Evolutionary conservation across 2,888 invertebrate species (phyloP).

Genomic region (Hecatera dysodea): DNA sequence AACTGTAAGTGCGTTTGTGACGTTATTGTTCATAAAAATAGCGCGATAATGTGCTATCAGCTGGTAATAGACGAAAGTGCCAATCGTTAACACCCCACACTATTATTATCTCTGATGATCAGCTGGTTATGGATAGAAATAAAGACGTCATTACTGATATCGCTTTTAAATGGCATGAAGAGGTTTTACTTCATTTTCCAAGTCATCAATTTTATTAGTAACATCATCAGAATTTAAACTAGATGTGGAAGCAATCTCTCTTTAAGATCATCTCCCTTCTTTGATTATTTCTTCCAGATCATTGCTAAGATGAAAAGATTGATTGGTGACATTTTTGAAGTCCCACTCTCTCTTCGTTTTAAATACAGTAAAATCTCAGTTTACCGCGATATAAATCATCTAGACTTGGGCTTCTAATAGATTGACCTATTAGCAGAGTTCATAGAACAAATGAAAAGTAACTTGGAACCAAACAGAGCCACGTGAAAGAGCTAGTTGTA

Average conservation of each 20-base stretch:
- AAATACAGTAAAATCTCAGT: not conserved
- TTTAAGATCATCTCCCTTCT: not conserved
- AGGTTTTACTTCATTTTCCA: not conserved
- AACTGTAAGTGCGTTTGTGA: constrained; percentile 30
- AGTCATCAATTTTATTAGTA: not conserved
- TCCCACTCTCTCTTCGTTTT: too few species aligned
- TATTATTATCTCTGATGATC: constrained; percentile 27
- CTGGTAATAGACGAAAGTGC: constrained; percentile 32
- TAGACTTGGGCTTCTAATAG: not conserved
- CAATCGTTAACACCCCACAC: constrained; percentile 17
- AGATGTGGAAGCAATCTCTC: not conserved
- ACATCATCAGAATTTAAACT: not conserved
- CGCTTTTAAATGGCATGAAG: not conserved
- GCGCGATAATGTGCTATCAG: constrained; percentile 37
- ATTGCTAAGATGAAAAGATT: not conserved
- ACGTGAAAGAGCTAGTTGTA: constrained; percentile 29
- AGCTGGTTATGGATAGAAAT: constrained; percentile 36
- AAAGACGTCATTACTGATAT: not conserved
- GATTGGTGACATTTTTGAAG: not conserved
- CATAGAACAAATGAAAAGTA: constrained; percentile 13
- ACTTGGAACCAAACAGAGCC: not conserved
- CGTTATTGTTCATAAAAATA: constrained; percentile 42
- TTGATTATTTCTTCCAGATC: not conserved
- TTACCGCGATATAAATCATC: too few species aligned
- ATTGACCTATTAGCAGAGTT: constrained; percentile 6